Evolutionary conservation across 2,888 invertebrate species (phyloP).

Genomic region (Orthonychiurus folsomi): DNA sequence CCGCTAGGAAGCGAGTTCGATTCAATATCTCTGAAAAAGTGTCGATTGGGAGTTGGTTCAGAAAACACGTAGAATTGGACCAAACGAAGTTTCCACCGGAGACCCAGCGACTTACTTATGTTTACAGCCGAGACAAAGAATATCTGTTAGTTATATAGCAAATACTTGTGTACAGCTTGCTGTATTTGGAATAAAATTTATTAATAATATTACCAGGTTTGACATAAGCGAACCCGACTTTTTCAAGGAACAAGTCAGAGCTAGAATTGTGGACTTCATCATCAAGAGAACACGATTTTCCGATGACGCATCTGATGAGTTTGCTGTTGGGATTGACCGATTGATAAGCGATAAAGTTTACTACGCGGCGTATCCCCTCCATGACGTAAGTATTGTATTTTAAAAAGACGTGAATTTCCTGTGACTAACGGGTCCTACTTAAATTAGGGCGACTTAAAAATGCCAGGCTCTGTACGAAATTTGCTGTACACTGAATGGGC

Average conservation of each 20-base stretch:
- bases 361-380: slow-evolving; percentile 74
- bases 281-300: slow-evolving; percentile 77
- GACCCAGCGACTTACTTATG: slow-evolving; percentile 71
- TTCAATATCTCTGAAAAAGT: not conserved
- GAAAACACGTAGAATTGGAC: not conserved
- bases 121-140: slow-evolving; percentile 82
- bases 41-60: not conserved
- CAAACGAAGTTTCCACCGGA: slow-evolving; percentile 58
- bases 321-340: slow-evolving; percentile 71
- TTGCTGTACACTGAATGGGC: slow-evolving; percentile 75
- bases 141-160: slow-evolving; percentile 62
- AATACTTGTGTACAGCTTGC: not conserved
- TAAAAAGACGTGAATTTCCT: too few species aligned
- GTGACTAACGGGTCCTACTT: too few species aligned
- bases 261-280: slow-evolving; percentile 85
- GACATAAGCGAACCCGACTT: slow-evolving; percentile 61
- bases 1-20: not conserved
- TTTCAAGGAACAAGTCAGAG: slow-evolving; percentile 75
- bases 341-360: slow-evolving; percentile 65
- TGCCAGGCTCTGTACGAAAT: slow-evolving; percentile 61
- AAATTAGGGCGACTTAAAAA: slow-evolving; percentile 61
- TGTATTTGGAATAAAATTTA: slow-evolving; percentile 12
- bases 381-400: slow-evolving; percentile 71
- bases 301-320: slow-evolving; percentile 52
- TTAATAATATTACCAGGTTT: slow-evolving; percentile 28